Conservation (phyloP, 1,140 invertebrate genomes). For the Portunus trituberculatus region DNA sequence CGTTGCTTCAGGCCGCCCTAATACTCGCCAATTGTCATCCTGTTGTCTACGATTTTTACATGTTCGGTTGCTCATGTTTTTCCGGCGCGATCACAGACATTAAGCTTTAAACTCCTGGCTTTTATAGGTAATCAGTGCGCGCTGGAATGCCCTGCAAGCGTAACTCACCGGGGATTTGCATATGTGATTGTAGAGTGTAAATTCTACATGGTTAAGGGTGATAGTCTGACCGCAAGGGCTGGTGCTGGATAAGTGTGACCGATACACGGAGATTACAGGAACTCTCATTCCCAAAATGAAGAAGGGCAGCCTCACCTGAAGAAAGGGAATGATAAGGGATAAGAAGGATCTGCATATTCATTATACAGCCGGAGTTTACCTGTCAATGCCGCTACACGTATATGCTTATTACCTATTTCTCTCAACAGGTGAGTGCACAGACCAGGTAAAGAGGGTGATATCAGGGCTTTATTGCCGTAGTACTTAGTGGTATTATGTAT, state of each 20-base stretch:
- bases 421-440: not conserved
- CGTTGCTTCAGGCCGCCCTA: not conserved
- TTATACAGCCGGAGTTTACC: not conserved
- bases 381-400: slow-evolving; percentile 2
- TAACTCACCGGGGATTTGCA: not conserved
- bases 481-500: not conserved
- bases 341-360: not conserved
- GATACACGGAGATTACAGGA: not conserved
- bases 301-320: not conserved
- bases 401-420: not conserved
- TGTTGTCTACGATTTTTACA: not conserved
- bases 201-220: slow-evolving; percentile 22
- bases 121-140: slow-evolving; percentile 23
- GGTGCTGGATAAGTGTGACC: not conserved
- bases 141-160: slow-evolving; percentile 16
- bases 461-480: not conserved
- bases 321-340: not conserved
- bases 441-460: not conserved
- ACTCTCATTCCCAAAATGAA: not conserved
- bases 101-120: not conserved
- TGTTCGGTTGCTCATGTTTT: slow-evolving; percentile 9
- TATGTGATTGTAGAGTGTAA: slow-evolving; percentile 14
- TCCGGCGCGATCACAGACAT: not conserved
- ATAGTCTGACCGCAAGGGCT: not conserved
- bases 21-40: not conserved